Percentiles rank a stretch among this genome's conserved stretches.
phyloP scores from a whole-genome alignment of 30 jellyfish, hydroid and myxozoan species.

The Catostylus mosaicus region DNA sequence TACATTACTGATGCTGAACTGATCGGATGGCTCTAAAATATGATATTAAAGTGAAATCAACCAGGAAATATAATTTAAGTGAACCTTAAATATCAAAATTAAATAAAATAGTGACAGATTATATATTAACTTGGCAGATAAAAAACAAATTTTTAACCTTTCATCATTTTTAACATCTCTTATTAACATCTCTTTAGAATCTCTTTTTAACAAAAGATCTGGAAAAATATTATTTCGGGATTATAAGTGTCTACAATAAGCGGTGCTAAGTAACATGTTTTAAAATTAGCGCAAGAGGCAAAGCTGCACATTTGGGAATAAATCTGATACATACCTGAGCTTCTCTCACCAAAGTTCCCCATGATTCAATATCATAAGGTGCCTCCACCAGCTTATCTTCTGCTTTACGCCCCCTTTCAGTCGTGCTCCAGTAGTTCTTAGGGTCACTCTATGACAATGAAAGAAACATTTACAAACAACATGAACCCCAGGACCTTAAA shows the following conservation, averaged over 20 bases:
- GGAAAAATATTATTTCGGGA: too few species aligned
- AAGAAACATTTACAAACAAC: background rate
- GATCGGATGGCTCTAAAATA: conserved; percentile 79
- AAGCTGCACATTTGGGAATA: background rate
- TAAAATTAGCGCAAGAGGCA: background rate
- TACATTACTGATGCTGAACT: conserved; percentile 82
- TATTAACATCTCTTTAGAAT: too few species aligned
- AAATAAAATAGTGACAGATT: too few species aligned
- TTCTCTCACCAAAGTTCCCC: conserved; percentile 97
- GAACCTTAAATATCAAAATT: too few species aligned
- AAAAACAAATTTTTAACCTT: too few species aligned
- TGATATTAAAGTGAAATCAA: too few species aligned
- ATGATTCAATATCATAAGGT: conserved; percentile 93
- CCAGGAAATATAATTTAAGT: background rate
- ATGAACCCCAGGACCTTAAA: background rate
- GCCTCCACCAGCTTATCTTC: conserved; percentile 82
- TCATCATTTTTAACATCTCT: too few species aligned
- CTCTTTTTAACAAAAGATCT: too few species aligned
- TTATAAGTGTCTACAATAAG: too few species aligned
- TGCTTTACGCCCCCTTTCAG: conserved; percentile 96
- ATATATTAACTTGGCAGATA: too few species aligned
- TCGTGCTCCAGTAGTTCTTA: conserved; percentile 75
- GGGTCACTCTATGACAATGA: conserved; percentile 38
- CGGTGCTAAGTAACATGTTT: too few species aligned
- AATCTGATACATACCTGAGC: conserved; percentile 89